These are phyloP conservation scores for Micrastur ruficollis DNA, from an alignment of 2,797 vertebrate species.

Conservation along the genomic window DNA sequence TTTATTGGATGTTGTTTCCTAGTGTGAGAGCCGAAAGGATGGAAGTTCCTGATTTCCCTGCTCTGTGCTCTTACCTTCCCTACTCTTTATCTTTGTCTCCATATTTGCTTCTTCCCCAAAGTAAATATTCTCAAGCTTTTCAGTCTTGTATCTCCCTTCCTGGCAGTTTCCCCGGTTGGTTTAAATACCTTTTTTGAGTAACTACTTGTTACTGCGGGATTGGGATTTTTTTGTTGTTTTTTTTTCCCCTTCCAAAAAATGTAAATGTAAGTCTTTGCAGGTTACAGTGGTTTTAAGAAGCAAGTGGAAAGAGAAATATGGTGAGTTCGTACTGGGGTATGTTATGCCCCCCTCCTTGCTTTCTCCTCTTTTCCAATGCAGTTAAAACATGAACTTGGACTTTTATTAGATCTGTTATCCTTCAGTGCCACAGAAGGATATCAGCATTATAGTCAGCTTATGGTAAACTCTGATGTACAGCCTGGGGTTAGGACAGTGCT, in stretches of 20 bases:
- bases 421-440: neutral
- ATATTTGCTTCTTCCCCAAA: neutral
- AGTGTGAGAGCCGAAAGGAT: neutral
- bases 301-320: neutral
- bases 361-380: neutral
- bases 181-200: neutral
- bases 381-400: neutral
- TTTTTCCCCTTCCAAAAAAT: neutral
- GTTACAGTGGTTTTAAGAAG: neutral
- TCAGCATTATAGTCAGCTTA: neutral
- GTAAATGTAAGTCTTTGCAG: neutral
- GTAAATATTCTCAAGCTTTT: neutral
- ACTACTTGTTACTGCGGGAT: neutral
- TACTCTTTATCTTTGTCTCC: neutral
- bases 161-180: neutral
- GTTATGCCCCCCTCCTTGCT: neutral
- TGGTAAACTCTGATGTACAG: neutral
- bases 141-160: neutral
- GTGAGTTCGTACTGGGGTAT: neutral
- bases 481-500: neutral
- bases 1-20: neutral
- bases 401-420: neutral
- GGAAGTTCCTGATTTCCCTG: neutral
- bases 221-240: neutral
- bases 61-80: neutral